Evolutionary conservation across 2,113 vertebrate genomes (phyloP).

Genomic region (Otis tarda): DNA sequence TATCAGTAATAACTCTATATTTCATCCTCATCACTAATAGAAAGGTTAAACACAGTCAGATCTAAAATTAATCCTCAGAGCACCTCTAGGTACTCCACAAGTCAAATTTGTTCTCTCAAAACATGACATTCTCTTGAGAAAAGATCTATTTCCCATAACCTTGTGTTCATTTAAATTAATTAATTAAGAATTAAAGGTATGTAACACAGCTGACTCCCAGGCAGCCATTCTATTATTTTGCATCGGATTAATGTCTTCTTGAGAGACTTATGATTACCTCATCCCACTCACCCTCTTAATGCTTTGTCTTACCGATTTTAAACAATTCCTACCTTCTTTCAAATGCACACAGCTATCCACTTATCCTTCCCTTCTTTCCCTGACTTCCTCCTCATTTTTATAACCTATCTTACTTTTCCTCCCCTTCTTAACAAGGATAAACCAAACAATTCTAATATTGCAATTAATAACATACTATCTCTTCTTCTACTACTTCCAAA

Average conservation of each 20-base stretch:
- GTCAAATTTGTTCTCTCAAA: not conserved
- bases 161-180: not conserved
- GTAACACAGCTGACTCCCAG: not conserved
- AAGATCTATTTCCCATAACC: not conserved
- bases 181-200: not conserved
- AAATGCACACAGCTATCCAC: not conserved
- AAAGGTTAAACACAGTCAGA: conserved; percentile 32
- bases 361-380: not conserved
- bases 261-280: not conserved
- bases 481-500: not conserved
- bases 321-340: not conserved
- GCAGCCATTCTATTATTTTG: not conserved
- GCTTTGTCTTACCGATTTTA: not conserved
- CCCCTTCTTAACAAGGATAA: not conserved
- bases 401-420: not conserved
- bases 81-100: not conserved
- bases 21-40: not conserved
- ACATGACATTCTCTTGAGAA: not conserved
- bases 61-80: conserved; percentile 2
- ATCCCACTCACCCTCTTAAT: not conserved
- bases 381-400: not conserved
- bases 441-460: not conserved
- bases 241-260: not conserved
- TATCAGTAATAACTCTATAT: not conserved
- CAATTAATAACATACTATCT: not conserved